Evolutionary conservation across 1,140 invertebrate species (phyloP).

Genomic region (Bilobella aurantiaca): DNA sequence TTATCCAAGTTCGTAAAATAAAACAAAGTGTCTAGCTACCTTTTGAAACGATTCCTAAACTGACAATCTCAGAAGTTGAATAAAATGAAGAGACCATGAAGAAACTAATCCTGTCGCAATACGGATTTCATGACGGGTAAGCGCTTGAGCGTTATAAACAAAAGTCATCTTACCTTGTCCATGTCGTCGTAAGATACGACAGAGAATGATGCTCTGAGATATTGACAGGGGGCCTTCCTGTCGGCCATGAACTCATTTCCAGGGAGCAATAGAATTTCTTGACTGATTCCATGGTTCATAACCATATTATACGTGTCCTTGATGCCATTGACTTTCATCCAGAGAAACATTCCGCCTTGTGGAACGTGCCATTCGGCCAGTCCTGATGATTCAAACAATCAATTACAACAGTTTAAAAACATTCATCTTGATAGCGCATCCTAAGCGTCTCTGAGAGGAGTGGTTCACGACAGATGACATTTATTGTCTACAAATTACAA

Average conservation of each 20-base stretch:
- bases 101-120: background rate
- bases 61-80: too few species aligned
- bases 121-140: background rate
- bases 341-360: constrained; percentile 63
- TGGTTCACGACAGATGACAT: too few species aligned
- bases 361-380: constrained; percentile 57
- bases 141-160: background rate
- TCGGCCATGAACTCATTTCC: constrained; percentile 58
- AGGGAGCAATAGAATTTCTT: constrained; percentile 56
- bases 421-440: too few species aligned
- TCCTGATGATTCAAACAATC: too few species aligned
- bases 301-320: constrained; percentile 62
- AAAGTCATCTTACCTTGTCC: constrained; percentile 42
- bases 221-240: constrained; percentile 48
- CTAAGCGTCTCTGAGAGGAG: too few species aligned
- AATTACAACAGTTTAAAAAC: too few species aligned
- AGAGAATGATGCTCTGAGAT: constrained; percentile 57
- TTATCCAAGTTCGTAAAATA: too few species aligned
- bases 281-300: constrained; percentile 47
- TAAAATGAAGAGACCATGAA: too few species aligned
- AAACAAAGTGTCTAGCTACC: too few species aligned
- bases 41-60: too few species aligned
- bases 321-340: constrained; percentile 57
- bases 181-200: constrained; percentile 53
- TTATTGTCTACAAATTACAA: too few species aligned